A percentile compares a stretch with the other conserved stretches of the same genome.
Evolutionary conservation across 2,888 invertebrate genomes (phyloP).

Genomic region (Leptopilina syphax): DNA sequence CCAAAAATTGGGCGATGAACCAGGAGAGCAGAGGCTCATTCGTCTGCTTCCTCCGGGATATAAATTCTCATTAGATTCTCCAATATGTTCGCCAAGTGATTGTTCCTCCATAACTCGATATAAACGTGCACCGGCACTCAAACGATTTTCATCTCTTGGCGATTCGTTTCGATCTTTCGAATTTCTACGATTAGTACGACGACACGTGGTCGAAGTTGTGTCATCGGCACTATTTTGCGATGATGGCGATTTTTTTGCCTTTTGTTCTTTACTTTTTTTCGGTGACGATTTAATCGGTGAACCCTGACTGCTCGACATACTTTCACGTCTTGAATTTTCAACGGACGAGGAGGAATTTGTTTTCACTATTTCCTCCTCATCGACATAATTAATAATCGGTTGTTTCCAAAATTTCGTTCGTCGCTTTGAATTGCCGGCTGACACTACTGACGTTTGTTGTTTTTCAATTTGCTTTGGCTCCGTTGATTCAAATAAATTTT

Average conservation of each 20-base stretch:
- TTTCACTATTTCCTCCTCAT: conserved; percentile 65
- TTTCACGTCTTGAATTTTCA: conserved; percentile 70
- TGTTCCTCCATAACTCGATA: conserved; percentile 75
- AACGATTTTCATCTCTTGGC: conserved; percentile 65
- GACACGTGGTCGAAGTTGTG: conserved; percentile 57
- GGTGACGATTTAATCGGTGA: conserved; percentile 71
- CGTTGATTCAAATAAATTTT: conserved; percentile 70
- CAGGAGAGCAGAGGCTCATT: conserved; percentile 65
- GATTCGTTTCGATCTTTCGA: conserved; percentile 62
- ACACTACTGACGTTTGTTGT: conserved; percentile 55
- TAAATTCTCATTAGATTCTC: conserved; percentile 67
- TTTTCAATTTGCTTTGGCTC: conserved; percentile 62
- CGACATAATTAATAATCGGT: conserved; percentile 65
- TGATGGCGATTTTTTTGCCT: conserved; percentile 55
- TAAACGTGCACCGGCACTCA: conserved; percentile 72
- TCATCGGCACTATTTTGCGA: conserved; percentile 45
- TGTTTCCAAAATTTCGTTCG: conserved; percentile 72
- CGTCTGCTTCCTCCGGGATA: conserved; percentile 64
- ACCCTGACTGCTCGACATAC: conserved; percentile 66
- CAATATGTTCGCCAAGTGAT: conserved; percentile 70
- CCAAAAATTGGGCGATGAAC: conserved; percentile 68
- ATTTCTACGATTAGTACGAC: conserved; percentile 61
- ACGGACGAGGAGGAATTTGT: conserved; percentile 64
- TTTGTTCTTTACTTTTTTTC: conserved; percentile 66
- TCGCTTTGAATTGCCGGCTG: conserved; percentile 60